phyloP scores from a whole-genome alignment of 2,113 vertebrate genomes.

The Patagioenas fasciata region DNA sequence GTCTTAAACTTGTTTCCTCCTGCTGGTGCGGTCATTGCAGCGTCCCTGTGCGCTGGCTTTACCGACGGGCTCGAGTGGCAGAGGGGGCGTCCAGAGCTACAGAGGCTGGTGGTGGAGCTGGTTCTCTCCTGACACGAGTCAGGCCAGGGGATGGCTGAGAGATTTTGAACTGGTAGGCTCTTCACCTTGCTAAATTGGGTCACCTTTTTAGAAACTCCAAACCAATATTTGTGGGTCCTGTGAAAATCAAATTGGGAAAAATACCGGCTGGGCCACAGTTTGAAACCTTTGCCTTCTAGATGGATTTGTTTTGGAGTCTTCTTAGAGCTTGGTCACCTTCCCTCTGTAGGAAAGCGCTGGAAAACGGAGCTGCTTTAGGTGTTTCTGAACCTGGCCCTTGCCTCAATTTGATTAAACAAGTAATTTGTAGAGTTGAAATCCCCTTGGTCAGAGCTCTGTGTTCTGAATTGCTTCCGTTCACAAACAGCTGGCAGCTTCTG shows the following conservation, averaged over 20 bases:
- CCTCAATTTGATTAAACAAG: neutral
- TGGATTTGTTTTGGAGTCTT: neutral
- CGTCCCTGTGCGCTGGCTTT: neutral
- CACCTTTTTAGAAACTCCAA: neutral
- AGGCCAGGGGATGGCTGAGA: neutral
- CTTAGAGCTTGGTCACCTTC: neutral
- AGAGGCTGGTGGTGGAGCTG: neutral
- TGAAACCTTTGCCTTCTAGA: neutral
- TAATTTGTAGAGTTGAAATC: neutral
- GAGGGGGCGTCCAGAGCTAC: neutral
- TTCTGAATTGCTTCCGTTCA: neutral
- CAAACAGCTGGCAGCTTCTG: neutral
- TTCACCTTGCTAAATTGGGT: neutral
- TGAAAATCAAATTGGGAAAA: neutral
- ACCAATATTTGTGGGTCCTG: neutral
- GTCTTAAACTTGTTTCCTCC: neutral
- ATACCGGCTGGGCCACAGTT: neutral
- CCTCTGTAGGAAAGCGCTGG: neutral
- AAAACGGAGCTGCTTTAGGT: neutral
- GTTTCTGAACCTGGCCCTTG: neutral
- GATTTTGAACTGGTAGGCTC: neutral
- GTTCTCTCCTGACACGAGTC: accelerated
- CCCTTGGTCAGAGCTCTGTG: neutral
- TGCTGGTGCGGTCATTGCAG: neutral
- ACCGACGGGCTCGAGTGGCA: neutral